Evolutionary conservation across 92 coral and sea anemone species (phyloP).

Genomic region (Phenganax subtilis): DNA sequence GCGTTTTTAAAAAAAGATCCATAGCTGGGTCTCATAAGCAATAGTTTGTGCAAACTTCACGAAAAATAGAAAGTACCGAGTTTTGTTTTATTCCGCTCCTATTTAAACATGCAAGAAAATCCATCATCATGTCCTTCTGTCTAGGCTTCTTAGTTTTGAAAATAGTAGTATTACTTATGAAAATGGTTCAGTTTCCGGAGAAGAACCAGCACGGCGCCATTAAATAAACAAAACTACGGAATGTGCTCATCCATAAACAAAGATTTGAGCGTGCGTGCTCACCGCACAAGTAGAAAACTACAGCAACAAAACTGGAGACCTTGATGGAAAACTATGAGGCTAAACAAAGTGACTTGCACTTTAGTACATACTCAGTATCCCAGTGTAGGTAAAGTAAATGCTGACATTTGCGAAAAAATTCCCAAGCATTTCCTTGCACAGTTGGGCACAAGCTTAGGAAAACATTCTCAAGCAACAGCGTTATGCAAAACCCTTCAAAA

Average conservation of each 20-base stretch:
- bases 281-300: conserved; percentile 13
- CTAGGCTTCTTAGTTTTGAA: conserved; percentile 40
- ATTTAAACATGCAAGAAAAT: neutral
- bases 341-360: neutral
- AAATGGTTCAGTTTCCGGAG: conserved; percentile 41
- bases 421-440: conserved; percentile 28
- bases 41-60: neutral
- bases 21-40: no score
- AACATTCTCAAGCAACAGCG: neutral
- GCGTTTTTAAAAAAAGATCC: no score
- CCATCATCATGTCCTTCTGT: conserved; percentile 36
- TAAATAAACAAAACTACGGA: conserved; percentile 41
- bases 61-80: neutral
- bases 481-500: conserved; percentile 7
- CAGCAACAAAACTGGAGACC: neutral
- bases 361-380: neutral
- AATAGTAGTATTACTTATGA: conserved; percentile 40
- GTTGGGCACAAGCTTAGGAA: conserved; percentile 26
- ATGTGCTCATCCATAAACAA: conserved; percentile 38
- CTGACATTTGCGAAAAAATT: conserved; percentile 8
- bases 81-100: neutral
- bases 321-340: neutral
- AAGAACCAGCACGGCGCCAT: conserved; percentile 44
- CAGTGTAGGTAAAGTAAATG: conserved; percentile 4
- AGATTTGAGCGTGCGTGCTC: neutral